These are phyloP conservation scores for Lucinisca nassula DNA, from an alignment of 2,888 invertebrate genomes.

Conservation along the genomic window DNA sequence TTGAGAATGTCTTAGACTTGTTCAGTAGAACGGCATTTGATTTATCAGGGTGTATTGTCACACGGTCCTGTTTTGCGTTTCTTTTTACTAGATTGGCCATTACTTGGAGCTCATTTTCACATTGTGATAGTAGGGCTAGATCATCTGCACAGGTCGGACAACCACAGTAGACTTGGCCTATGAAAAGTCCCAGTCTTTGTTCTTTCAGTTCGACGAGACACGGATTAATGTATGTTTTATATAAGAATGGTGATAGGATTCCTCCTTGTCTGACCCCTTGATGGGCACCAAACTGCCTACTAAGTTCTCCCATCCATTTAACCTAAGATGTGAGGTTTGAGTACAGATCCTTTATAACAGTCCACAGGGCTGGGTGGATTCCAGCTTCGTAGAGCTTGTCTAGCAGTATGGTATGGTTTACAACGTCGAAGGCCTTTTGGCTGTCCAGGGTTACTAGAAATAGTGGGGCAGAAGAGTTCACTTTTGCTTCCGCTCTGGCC, in stretches of 20 bases:
- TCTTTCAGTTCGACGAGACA: background rate
- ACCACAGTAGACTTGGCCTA: background rate
- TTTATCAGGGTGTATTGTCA: background rate
- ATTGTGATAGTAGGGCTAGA: background rate
- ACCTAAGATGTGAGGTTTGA: background rate
- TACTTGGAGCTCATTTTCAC: background rate
- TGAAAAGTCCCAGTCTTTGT: background rate
- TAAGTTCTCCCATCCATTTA: background rate
- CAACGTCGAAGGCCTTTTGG: background rate
- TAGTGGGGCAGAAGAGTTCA: background rate
- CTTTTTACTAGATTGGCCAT: background rate
- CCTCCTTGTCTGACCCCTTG: background rate
- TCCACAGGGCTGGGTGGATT: background rate
- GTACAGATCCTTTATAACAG: background rate
- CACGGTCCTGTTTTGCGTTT: no score
- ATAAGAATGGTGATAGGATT: background rate
- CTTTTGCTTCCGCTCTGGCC: background rate
- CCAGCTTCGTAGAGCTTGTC: background rate
- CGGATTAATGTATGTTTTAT: no score
- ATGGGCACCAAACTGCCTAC: background rate
- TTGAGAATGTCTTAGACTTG: background rate
- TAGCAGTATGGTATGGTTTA: background rate
- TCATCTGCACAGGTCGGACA: no score
- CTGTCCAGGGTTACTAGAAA: background rate
- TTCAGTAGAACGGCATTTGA: background rate